These are phyloP conservation scores for Coendou prehensilis DNA, from an alignment of 2,797 vertebrate genomes.

Conservation along the genomic window DNA sequence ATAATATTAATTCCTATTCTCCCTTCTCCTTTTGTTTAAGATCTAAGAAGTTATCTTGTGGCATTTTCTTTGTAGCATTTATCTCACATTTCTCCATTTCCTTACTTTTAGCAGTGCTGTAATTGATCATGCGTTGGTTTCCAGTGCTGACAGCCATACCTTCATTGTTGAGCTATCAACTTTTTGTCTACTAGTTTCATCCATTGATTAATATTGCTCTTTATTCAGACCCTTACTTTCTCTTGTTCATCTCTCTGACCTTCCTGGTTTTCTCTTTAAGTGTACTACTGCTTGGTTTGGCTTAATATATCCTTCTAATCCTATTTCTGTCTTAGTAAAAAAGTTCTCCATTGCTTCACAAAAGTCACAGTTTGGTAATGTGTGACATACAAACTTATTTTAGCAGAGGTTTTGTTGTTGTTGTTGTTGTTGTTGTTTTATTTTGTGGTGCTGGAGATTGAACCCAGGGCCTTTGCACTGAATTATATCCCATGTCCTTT, in stretches of 20 bases:
- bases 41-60: neutral
- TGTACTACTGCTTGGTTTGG: neutral
- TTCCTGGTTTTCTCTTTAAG: neutral
- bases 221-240: neutral
- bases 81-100: neutral
- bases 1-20: neutral
- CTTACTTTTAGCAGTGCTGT: neutral
- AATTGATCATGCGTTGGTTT: neutral
- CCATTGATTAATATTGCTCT: neutral
- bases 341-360: neutral
- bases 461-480: neutral
- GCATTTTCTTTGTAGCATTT: neutral
- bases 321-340: conserved; percentile 9
- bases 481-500: neutral
- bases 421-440: neutral
- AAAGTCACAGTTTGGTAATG: neutral
- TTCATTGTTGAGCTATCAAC: neutral
- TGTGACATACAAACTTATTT: neutral
- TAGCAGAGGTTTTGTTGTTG: neutral
- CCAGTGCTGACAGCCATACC: neutral
- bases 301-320: neutral
- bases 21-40: neutral
- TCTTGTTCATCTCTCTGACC: neutral
- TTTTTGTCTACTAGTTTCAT: neutral
- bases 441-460: neutral